These are phyloP conservation scores for Channa maculata DNA, from an alignment of 2,113 vertebrate genomes.

Conservation along the genomic window DNA sequence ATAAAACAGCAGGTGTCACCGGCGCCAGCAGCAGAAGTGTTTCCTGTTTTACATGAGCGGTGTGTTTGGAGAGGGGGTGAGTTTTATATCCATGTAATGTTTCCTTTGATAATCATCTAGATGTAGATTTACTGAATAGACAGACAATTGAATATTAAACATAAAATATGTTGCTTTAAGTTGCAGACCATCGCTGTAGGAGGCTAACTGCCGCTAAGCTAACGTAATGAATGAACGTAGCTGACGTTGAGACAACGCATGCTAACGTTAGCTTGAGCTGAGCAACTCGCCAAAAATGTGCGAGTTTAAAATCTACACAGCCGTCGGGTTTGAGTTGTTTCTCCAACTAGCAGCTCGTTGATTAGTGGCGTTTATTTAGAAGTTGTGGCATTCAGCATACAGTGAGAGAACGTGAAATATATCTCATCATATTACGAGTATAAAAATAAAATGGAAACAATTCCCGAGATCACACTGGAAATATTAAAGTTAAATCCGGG, in stretches of 20 bases:
- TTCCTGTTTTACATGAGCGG: constrained; percentile 39
- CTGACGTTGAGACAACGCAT: constrained; percentile 12
- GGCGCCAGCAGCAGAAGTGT: not conserved
- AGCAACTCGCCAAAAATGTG: not conserved
- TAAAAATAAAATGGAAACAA: too few species aligned
- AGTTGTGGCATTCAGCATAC: too few species aligned
- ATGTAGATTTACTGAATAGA: rapidly evolving
- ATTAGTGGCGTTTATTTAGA: too few species aligned
- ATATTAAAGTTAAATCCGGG: too few species aligned
- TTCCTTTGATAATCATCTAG: rapidly evolving
- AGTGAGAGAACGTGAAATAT: too few species aligned
- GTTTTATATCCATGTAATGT: not conserved
- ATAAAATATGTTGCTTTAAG: rapidly evolving
- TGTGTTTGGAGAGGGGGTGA: constrained; percentile 48
- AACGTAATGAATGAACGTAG: constrained; percentile 37
- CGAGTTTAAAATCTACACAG: too few species aligned
- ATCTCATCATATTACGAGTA: too few species aligned
- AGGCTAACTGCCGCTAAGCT: constrained; percentile 27
- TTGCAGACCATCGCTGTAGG: rapidly evolving
- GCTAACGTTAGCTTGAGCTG: constrained; percentile 28
- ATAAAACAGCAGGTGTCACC: not conserved
- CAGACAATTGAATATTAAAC: rapidly evolving
- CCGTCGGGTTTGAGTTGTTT: too few species aligned
- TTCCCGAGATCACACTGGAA: too few species aligned
- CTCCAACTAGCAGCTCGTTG: too few species aligned